A percentile compares a stretch with the other conserved stretches of the same genome.
phyloP scores from a whole-genome alignment of 2,113 vertebrate genomes.

The Elgaria multicarinata region DNA sequence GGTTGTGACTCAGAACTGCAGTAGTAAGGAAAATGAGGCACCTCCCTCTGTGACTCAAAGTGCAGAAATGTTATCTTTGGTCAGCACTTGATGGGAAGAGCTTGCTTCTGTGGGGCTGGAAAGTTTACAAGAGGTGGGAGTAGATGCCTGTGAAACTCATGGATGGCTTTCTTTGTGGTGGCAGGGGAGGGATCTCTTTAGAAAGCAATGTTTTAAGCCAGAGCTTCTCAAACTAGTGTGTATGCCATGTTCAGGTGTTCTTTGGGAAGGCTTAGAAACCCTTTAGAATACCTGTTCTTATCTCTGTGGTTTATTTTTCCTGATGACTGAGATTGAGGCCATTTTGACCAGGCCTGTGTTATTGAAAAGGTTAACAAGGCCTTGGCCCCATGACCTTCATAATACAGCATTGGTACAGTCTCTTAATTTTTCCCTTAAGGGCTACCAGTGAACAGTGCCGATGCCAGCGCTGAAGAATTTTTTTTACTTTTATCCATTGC shows the following conservation, averaged over 20 bases:
- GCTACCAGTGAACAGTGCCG: not conserved
- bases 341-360: not conserved
- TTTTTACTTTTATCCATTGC: not conserved
- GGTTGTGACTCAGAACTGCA: slow-evolving; percentile 81
- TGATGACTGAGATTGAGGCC: not conserved
- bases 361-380: not conserved
- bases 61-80: slow-evolving; percentile 70
- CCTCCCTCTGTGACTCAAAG: slow-evolving; percentile 77
- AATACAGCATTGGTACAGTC: not conserved
- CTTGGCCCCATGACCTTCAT: not conserved
- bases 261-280: not conserved
- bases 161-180: not conserved
- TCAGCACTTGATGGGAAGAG: slow-evolving; percentile 45
- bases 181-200: fast-evolving
- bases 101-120: slow-evolving; percentile 24
- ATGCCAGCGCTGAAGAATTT: not conserved
- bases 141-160: not conserved
- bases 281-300: not conserved
- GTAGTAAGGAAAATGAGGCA: slow-evolving; percentile 64
- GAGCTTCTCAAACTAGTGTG: not conserved
- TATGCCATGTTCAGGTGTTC: not conserved
- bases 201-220: not conserved
- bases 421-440: not conserved
- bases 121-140: slow-evolving; percentile 50
- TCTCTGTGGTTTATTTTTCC: not conserved